Percentiles rank a stretch among this genome's conserved stretches.
phyloP scores from a whole-genome alignment of 2,888 invertebrate genomes.

The Chorisops tibialis region DNA sequence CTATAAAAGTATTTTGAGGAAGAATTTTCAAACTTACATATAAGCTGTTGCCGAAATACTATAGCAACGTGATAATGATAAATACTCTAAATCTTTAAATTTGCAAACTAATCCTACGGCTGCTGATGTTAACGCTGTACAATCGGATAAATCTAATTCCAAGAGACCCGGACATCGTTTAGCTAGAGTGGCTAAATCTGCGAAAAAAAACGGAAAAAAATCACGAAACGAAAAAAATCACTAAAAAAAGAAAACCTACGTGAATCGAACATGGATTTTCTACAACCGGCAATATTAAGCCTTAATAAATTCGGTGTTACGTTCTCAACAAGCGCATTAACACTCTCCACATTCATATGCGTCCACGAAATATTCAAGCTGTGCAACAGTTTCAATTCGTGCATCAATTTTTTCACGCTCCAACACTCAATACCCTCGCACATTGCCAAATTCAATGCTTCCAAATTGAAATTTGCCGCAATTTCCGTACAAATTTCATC shows the following conservation, averaged over 20 bases:
- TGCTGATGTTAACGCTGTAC: constrained; percentile 64
- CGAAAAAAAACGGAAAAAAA: not conserved
- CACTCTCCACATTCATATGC: constrained; percentile 58
- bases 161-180: constrained; percentile 66
- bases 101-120: constrained; percentile 59
- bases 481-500: constrained; percentile 65
- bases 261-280: constrained; percentile 69
- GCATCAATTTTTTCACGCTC: constrained; percentile 62
- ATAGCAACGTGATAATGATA: constrained; percentile 79
- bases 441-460: constrained; percentile 82
- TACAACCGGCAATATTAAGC: constrained; percentile 79
- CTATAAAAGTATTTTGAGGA: not conserved
- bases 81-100: constrained; percentile 66
- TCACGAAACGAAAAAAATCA: no score
- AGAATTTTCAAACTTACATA: constrained; percentile 58
- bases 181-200: constrained; percentile 67
- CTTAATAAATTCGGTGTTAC: constrained; percentile 65
- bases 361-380: constrained; percentile 85
- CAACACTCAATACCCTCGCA: constrained; percentile 65
- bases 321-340: constrained; percentile 60
- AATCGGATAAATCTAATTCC: constrained; percentile 88
- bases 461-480: constrained; percentile 64
- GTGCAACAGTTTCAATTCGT: constrained; percentile 49
- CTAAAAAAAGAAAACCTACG: no score
- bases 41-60: constrained; percentile 68